Base-by-base conservation (phyloP, 2,888 invertebrate genomes). In the Nemurella pictetii region DNA sequence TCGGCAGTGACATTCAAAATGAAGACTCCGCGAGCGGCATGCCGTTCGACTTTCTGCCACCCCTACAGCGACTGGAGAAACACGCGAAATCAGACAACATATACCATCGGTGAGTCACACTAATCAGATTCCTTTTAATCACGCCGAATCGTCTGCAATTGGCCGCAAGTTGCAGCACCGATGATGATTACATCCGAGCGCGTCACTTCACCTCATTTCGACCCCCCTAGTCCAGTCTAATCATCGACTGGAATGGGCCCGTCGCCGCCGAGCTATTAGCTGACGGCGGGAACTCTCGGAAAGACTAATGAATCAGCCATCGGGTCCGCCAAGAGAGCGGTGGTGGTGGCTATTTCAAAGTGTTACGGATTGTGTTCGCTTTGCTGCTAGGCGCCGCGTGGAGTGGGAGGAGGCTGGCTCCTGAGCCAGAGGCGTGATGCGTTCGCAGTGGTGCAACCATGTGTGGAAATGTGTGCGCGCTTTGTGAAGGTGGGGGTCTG, bases 81-180 rank as follows among this genome's bases (percentile, higher is more conserved):
- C 90, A 89, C 86, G 89, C 89, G 72, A 87, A 88, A 75, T 89
- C 89, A 9, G 88, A 87, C 32, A 89, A 89, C 85, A 87, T 88
- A 85, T 89, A 88, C 87, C 88, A 89, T 87, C 88, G 90, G 90
- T 90, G 85, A 90, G 90, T 89, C 15, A 78, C n/a, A n/a, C 74
- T 75, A 29, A 75, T 75, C 55, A 55, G 55, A 7, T 55, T 55
- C 55, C 9, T 55, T 12, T 55, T 55, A 55, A 55, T 55, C 55
- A 55, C 55, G 1, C 15, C 55, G 55, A 55, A 55, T 55, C 55
- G 20, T 20, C 55, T 12, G 20, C n/a, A n/a, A 55, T 55, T 55
- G 15, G 20, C 15, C 20, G 55, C 9, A 2, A 20, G 15, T 55
- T 12, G 55, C 55, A 15, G 12, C 55, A 20, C 15, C 55, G 20